Conservation (phyloP, 1,140 invertebrate genomes). For the Achroia grisella region DNA sequence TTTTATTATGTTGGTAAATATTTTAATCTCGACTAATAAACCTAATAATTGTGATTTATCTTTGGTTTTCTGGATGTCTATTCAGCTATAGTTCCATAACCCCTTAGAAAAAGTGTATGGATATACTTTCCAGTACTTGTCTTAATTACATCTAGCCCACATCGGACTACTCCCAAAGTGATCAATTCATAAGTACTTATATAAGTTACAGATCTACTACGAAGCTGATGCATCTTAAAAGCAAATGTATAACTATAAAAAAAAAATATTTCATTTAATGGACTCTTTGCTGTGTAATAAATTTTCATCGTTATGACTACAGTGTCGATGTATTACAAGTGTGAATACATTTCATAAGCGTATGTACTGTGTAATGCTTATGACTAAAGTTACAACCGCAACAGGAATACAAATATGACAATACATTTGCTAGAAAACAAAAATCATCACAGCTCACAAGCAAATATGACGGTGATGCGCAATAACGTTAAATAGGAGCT, state of each 20-base stretch:
- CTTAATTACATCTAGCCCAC: constrained; percentile 10
- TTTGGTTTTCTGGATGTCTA: constrained; percentile 59
- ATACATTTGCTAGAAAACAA: constrained; percentile 40
- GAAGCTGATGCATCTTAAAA: constrained; percentile 65
- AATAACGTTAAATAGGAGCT: constrained; percentile 14
- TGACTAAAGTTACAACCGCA: constrained; percentile 46
- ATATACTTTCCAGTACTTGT: constrained; percentile 9
- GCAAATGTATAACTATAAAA: constrained; percentile 61
- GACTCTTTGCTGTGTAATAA: constrained; percentile 2
- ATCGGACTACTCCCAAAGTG: constrained; percentile 33
- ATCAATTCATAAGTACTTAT: constrained; percentile 69
- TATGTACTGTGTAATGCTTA: constrained; percentile 20
- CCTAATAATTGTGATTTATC: constrained; percentile 66
- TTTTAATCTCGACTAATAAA: constrained; percentile 51
- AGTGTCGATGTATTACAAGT: too few relatives aligned
- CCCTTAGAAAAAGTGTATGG: constrained; percentile 45
- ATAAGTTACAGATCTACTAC: constrained; percentile 71
- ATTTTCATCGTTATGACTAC: too few relatives aligned
- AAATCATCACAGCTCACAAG: constrained; percentile 63
- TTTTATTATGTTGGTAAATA: constrained; percentile 43
- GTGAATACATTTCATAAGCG: too few relatives aligned
- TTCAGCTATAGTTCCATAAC: constrained; percentile 61
- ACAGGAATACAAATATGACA: constrained; percentile 31
- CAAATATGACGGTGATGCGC: constrained; percentile 44
- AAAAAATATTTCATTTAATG: constrained; percentile 20